A percentile compares a stretch with the other conserved stretches of the same genome.
Conservation (phyloP, 2,888 invertebrate genomes). For the Xestia rhomboidea region DNA sequence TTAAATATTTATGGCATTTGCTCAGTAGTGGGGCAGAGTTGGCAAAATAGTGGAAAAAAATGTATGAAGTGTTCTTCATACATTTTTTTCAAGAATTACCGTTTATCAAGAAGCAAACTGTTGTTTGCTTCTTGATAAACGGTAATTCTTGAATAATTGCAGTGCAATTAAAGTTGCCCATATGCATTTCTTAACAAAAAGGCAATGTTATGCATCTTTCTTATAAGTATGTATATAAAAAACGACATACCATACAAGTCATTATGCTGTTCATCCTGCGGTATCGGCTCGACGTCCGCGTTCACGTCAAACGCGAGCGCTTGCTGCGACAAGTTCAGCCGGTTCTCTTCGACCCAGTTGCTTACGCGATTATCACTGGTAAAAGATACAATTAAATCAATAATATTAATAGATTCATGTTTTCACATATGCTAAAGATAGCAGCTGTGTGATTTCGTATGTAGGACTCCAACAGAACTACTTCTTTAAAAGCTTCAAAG, state of each 20-base stretch:
- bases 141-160: background rate
- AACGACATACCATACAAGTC: constrained; percentile 81
- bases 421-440: background rate
- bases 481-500: background rate
- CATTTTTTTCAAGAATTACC: no score
- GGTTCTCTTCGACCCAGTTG: constrained; percentile 86
- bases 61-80: no score
- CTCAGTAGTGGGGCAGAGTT: no score
- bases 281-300: constrained; percentile 91
- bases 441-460: background rate
- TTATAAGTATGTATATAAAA: background rate
- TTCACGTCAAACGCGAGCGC: constrained; percentile 92
- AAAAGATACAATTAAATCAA: background rate
- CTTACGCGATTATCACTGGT: constrained; percentile 77
- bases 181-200: background rate
- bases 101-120: no score
- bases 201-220: background rate
- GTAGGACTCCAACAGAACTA: background rate
- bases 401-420: background rate
- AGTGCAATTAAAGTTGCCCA: no score
- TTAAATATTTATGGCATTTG: background rate
- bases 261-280: constrained; percentile 84
- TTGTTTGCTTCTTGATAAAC: no score
- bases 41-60: no score
- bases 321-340: constrained; percentile 88